Evolutionary conservation across 1,140 invertebrate genomes (phyloP), one percentile per base, ranked within the genome.

Genomic region (Nephotettix cincticeps): DNA sequence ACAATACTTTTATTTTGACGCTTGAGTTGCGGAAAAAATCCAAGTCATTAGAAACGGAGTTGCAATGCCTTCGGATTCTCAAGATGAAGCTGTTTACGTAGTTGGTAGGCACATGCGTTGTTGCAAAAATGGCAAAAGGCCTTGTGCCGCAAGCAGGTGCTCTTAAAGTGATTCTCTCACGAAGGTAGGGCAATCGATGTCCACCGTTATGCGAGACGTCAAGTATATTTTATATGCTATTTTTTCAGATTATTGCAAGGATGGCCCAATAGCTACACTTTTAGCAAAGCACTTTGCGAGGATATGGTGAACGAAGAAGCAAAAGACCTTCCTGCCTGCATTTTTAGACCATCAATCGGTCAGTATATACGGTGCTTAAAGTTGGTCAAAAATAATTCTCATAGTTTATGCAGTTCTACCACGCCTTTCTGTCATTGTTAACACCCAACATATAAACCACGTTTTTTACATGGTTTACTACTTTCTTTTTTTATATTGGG

Each of bases 191-290:
- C 9, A 43, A 11, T 9, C 9, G 40, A 11, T 43, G 9, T n/a
- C n/a, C n/a, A n/a, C n/a, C 9, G n/a, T 43, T 43, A 43, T 11
- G n/a, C 9, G n/a, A 43, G n/a, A n/a, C n/a, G 40, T 43, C 40
- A 11, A 11, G n/a, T n/a, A 43, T 9, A n/a, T n/a, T 43, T n/a
- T n/a, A 43, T 43, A 43, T 43, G 40, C n/a, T 11, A 11, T 43
- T 43, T n/a, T 43, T 43, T 9, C 40, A 43, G 40, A n/a, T 11
- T 43, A 11, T n/a, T 43, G 9, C 40, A 43, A 43, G 40, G n/a
- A 11, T 43, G 40, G 28, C 56, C 56, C 56, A 61, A 61, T 25
- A 61, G 19, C 6, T 61, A 61, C 21, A 61, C 56, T 4, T 61
- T 61, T 29, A 61, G 19, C 4, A 61, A 61, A 61, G 56, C 56